phyloP scores from a whole-genome alignment of 2,888 invertebrate genomes.

The Phrixothrix hirtus region DNA sequence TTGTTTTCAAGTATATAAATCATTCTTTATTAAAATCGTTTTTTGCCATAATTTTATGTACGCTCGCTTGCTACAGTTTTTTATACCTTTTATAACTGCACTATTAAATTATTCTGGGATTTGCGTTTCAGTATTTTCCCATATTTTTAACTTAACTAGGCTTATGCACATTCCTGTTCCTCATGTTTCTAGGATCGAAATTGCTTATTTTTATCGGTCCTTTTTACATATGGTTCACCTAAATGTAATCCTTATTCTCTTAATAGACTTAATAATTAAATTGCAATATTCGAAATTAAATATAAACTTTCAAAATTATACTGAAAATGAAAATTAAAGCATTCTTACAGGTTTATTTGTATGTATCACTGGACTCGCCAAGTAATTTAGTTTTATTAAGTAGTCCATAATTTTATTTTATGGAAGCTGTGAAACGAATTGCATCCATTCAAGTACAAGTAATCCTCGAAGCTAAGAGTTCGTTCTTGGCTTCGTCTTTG shows the following conservation, averaged over 20 bases:
- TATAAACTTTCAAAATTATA: too few relatives aligned
- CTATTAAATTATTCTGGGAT: slow-evolving; percentile 33
- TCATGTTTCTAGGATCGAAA: slow-evolving; percentile 11
- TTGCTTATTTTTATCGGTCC: slow-evolving; percentile 22
- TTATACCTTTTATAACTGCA: slow-evolving; percentile 33
- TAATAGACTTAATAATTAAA: not conserved
- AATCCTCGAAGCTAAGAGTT: slow-evolving; percentile 50
- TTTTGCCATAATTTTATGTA: slow-evolving; percentile 33
- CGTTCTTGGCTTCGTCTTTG: slow-evolving; percentile 36
- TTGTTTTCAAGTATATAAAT: slow-evolving; percentile 39
- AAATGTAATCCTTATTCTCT: too few relatives aligned
- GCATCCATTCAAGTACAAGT: slow-evolving; percentile 51
- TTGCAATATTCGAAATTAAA: too few relatives aligned
- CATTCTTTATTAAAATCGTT: slow-evolving; percentile 47
- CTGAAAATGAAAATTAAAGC: not conserved
- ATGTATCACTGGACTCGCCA: slow-evolving; percentile 20
- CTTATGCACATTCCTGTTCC: slow-evolving; percentile 23
- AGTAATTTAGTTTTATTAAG: slow-evolving; percentile 51
- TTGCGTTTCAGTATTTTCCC: slow-evolving; percentile 30
- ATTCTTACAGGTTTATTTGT: not conserved
- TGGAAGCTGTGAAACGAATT: slow-evolving; percentile 50
- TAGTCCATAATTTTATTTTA: slow-evolving; percentile 53
- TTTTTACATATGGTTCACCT: too few relatives aligned
- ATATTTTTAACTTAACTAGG: slow-evolving; percentile 27
- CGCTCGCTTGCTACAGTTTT: slow-evolving; percentile 31